A percentile compares a stretch with the other conserved stretches of the same genome.
phyloP scores from a whole-genome alignment of 2,797 vertebrate species.

The Sebastes itinus region DNA sequence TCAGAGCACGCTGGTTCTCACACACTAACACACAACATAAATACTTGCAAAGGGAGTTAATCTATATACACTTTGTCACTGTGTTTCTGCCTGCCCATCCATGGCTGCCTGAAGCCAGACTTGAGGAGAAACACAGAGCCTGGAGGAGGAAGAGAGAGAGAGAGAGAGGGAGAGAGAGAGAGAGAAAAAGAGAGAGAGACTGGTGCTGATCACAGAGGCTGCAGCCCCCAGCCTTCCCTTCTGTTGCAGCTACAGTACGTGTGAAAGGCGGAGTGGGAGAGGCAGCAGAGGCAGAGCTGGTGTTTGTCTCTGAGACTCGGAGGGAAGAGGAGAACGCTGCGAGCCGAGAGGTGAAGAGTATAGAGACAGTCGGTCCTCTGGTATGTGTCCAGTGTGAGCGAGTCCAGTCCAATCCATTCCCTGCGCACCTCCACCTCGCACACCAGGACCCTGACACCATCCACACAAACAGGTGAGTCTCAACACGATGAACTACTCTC shows the following conservation, averaged over 20 bases:
- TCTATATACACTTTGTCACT: slow-evolving; percentile 37
- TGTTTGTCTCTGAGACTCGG: slow-evolving; percentile 66
- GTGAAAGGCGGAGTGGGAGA: slow-evolving; percentile 64
- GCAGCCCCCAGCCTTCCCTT: slow-evolving; percentile 75
- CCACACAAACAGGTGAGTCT: slow-evolving; percentile 74
- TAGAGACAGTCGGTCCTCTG: slow-evolving; percentile 40
- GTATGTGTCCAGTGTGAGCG: slow-evolving; percentile 62
- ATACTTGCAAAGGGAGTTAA: slow-evolving; percentile 53
- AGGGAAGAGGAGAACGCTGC: slow-evolving; percentile 47
- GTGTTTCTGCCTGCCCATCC: slow-evolving; percentile 9
- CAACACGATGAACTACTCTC: not conserved
- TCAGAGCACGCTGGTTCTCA: slow-evolving; percentile 27
- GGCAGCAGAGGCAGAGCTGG: slow-evolving; percentile 66
- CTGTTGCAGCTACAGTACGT: slow-evolving; percentile 67
- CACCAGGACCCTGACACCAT: slow-evolving; percentile 51
- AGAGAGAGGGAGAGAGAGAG: slow-evolving; percentile 8
- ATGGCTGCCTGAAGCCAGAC: slow-evolving; percentile 59
- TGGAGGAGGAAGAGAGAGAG: slow-evolving; percentile 30
- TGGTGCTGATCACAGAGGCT: slow-evolving; percentile 71
- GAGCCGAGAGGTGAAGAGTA: slow-evolving; percentile 41
- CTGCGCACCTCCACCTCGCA: slow-evolving; percentile 35
- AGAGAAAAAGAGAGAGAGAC: slow-evolving; percentile 43
- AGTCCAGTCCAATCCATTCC: slow-evolving; percentile 45
- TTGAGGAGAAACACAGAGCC: slow-evolving; percentile 62
- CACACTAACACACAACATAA: slow-evolving; percentile 42